These are phyloP conservation scores for Chlamydotis undulata DNA, from an alignment of 2,113 vertebrate genomes.

Conservation along the genomic window DNA sequence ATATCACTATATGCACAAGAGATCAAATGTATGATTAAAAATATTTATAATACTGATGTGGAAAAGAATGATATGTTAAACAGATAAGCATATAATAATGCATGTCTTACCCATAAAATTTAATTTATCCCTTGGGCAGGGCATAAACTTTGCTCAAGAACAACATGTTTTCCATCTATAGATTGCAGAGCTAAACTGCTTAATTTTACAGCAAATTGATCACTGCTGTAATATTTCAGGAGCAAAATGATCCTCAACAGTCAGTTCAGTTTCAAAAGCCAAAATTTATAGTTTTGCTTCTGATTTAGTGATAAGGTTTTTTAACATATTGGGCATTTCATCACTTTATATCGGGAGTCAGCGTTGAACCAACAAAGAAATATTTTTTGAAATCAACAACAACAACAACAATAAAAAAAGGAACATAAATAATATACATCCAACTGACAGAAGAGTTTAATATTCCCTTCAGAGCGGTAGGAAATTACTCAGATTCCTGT, in stretches of 20 bases:
- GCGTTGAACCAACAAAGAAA: constrained; percentile 77
- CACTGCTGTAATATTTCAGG: constrained; percentile 82
- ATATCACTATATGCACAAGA: constrained; percentile 63
- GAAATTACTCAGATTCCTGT: constrained; percentile 68
- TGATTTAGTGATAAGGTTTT: constrained; percentile 82
- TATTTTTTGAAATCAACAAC: constrained; percentile 70
- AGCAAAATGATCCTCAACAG: constrained; percentile 79
- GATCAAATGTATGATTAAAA: constrained; percentile 79
- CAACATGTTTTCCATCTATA: constrained; percentile 77
- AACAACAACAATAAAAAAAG: constrained; percentile 70
- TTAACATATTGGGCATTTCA: constrained; percentile 80
- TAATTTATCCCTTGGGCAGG: constrained; percentile 79
- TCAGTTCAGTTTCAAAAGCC: constrained; percentile 81
- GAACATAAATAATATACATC: constrained; percentile 70
- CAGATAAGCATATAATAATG: constrained; percentile 80
- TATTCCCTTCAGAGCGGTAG: constrained; percentile 65
- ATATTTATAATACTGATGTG: constrained; percentile 78
- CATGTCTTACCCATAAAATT: constrained; percentile 81
- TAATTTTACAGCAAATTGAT: constrained; percentile 83
- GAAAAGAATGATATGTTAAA: constrained; percentile 80
- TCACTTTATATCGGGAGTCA: constrained; percentile 75
- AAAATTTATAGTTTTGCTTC: constrained; percentile 78
- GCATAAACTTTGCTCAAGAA: constrained; percentile 79
- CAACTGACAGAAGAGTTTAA: constrained; percentile 75
- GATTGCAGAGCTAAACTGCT: constrained; percentile 80